These are phyloP conservation scores for Rhagonycha lutea DNA, from an alignment of 2,888 invertebrate genomes.

Conservation along the genomic window DNA sequence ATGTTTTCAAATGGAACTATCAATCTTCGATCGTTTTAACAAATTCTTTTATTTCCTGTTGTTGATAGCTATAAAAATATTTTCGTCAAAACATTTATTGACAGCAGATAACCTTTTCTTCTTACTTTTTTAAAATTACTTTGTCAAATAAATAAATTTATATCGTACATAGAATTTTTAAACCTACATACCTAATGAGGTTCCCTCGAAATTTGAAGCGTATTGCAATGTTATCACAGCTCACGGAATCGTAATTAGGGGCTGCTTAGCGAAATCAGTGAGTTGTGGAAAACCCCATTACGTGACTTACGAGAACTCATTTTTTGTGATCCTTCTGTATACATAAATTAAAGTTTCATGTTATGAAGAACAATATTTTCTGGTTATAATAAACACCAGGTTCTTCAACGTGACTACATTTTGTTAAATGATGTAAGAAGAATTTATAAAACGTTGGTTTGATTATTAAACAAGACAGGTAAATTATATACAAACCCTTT, in stretches of 20 bases:
- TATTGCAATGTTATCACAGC: not conserved
- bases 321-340: not conserved
- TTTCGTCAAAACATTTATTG: conserved; percentile 1
- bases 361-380: not conserved
- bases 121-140: not conserved
- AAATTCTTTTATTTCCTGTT: conserved; percentile 3
- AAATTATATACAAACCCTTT: not conserved
- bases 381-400: not conserved
- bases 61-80: conserved; percentile 5
- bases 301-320: not conserved
- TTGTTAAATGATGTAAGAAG: not conserved
- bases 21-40: conserved; percentile 1
- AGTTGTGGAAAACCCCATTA: not conserved
- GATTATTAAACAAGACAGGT: not conserved
- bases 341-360: not conserved
- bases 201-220: not conserved
- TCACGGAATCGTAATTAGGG: not conserved
- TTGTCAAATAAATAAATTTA: not conserved
- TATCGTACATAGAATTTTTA: not conserved
- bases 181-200: not conserved
- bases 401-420: not conserved
- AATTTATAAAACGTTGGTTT: not conserved
- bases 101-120: not conserved
- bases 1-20: conserved; percentile 3
- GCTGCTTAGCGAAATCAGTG: not conserved